Conservation (phyloP, 1,140 invertebrate genomes). For the Bactericera cockerelli region DNA sequence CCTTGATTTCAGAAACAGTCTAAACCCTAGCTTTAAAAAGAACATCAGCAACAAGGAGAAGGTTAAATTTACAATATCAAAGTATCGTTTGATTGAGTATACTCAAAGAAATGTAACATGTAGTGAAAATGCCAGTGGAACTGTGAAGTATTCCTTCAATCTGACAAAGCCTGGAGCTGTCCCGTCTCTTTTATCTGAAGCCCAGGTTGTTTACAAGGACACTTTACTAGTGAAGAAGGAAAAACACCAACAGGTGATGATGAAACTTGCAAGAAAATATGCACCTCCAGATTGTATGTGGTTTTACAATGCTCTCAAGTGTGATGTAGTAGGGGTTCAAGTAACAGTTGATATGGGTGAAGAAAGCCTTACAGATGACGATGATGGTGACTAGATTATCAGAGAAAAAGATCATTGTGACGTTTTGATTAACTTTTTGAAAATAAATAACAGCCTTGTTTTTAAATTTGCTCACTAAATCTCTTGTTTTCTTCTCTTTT, state of each 20-base stretch:
- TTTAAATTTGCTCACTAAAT: too few relatives aligned
- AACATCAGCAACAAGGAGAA: neutral
- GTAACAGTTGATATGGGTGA: too few relatives aligned
- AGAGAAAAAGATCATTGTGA: too few relatives aligned
- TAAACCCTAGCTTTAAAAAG: constrained; percentile 8
- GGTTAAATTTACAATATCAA: constrained; percentile 3
- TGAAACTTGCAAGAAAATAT: constrained; percentile 10
- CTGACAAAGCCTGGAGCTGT: neutral
- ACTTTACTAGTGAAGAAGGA: neutral
- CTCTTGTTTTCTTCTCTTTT: too few relatives aligned
- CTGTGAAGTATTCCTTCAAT: neutral
- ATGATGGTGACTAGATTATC: too few relatives aligned
- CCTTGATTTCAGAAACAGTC: neutral
- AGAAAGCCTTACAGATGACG: too few relatives aligned
- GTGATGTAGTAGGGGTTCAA: too few relatives aligned
- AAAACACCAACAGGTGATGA: constrained; percentile 8
- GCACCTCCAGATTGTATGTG: constrained; percentile 10
- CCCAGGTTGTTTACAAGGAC: neutral
- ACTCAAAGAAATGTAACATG: neutral
- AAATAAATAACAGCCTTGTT: too few relatives aligned
- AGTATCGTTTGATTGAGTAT: neutral
- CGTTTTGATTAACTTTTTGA: too few relatives aligned
- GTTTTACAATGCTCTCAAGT: too few relatives aligned
- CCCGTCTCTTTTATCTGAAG: neutral
- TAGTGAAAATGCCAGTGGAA: neutral